Evolutionary conservation across 2,113 vertebrate species (phyloP).

Genomic region (Calonectris borealis): DNA sequence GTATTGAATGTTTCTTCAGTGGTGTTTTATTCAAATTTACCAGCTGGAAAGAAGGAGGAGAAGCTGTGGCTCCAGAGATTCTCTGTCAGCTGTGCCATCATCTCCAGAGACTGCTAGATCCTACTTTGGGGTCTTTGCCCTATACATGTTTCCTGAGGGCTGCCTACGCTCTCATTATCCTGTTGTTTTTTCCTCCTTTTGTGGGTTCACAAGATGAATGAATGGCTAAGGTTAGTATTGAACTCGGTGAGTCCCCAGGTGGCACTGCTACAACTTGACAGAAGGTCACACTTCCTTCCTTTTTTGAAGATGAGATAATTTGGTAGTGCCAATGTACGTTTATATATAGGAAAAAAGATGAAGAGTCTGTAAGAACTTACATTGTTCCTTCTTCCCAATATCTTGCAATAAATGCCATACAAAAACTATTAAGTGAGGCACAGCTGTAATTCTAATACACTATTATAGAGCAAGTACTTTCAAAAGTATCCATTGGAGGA

Average conservation of each 20-base stretch:
- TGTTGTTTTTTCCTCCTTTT: background rate
- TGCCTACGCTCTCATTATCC: background rate
- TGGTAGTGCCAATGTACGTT: background rate
- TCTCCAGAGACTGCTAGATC: background rate
- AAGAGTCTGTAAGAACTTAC: background rate
- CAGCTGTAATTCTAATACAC: background rate
- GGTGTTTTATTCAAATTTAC: slow-evolving; percentile 13
- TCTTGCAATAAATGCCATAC: background rate
- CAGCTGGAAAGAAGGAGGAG: background rate
- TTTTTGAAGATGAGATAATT: background rate
- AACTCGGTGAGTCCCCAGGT: background rate
- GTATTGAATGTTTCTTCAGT: background rate
- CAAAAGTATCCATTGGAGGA: slow-evolving; percentile 76
- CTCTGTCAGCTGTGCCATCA: background rate
- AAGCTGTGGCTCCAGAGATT: background rate
- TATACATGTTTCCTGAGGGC: background rate
- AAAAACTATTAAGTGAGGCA: background rate
- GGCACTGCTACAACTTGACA: background rate
- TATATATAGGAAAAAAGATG: background rate
- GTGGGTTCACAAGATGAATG: background rate
- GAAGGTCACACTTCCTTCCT: background rate
- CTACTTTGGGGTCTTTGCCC: background rate
- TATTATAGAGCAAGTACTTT: slow-evolving; percentile 53
- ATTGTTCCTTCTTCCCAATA: background rate
- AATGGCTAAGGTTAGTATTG: background rate